Percentiles rank a stretch among this genome's conserved stretches.
Evolutionary conservation across 2,797 vertebrate genomes (phyloP).

Genomic region (Lemur catta): DNA sequence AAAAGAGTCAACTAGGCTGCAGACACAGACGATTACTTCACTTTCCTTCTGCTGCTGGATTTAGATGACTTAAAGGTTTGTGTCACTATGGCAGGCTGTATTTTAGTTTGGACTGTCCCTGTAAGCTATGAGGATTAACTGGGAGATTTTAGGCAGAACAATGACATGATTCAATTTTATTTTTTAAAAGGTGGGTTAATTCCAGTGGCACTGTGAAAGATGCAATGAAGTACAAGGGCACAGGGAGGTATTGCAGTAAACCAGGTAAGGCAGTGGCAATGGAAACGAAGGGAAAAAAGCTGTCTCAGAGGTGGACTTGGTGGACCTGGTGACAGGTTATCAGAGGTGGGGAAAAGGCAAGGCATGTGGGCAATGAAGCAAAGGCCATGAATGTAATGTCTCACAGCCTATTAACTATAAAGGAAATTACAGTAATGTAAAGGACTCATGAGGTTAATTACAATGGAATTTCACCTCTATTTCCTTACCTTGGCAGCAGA

Average conservation of each 20-base stretch:
- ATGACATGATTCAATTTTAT: not conserved
- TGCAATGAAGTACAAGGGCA: too few species aligned
- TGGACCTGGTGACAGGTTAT: not conserved
- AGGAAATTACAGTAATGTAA: accelerated
- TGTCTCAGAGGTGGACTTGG: accelerated
- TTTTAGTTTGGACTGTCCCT: not conserved
- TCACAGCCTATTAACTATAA: not conserved
- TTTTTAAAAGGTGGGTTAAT: not conserved
- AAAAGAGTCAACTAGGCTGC: not conserved
- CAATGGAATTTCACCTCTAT: not conserved
- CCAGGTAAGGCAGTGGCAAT: not conserved
- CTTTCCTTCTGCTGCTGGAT: not conserved
- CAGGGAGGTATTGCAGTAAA: not conserved
- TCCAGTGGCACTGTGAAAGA: not conserved
- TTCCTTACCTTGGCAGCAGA: constrained; percentile 96
- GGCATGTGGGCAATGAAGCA: not conserved
- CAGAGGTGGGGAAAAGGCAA: not conserved
- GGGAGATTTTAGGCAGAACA: not conserved
- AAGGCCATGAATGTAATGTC: not conserved
- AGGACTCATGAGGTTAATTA: not conserved
- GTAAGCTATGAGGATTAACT: not conserved
- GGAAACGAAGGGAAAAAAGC: not conserved
- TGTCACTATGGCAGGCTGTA: not conserved
- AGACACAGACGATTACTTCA: not conserved
- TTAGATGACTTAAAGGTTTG: not conserved